These are phyloP conservation scores for Turnix velox DNA, from an alignment of 2,113 vertebrate species.

Conservation along the genomic window DNA sequence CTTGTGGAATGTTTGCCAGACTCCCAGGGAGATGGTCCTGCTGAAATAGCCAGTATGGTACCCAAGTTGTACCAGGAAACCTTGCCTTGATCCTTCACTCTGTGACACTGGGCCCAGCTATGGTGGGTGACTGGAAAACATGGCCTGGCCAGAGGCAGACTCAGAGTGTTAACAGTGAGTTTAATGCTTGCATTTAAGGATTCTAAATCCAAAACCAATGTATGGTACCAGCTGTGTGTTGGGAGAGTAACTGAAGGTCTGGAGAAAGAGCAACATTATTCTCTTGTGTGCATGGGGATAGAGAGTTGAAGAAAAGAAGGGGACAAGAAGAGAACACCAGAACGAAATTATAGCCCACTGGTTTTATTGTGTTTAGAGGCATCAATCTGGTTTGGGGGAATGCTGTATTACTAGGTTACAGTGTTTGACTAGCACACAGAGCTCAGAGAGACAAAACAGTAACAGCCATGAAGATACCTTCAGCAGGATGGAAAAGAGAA, in stretches of 20 bases:
- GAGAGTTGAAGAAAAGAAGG: not conserved
- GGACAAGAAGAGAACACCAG: not conserved
- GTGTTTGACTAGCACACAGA: not conserved
- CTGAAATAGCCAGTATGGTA: not conserved
- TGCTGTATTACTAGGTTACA: not conserved
- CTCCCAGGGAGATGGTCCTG: not conserved
- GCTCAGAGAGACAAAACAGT: not conserved
- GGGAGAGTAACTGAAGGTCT: not conserved
- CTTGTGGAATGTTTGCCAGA: not conserved
- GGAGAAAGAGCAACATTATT: not conserved
- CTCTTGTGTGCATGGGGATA: not conserved
- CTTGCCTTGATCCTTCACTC: not conserved
- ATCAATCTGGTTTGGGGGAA: not conserved
- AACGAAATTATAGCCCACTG: not conserved
- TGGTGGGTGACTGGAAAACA: not conserved
- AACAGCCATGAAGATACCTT: not conserved
- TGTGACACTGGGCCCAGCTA: not conserved
- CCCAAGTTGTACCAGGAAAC: not conserved
- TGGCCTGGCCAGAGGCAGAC: not conserved
- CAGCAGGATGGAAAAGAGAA: not conserved
- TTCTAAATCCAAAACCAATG: not conserved
- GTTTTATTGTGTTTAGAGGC: not conserved
- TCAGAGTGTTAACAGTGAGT: not conserved
- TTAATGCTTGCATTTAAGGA: not conserved
- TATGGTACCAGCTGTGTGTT: rapidly evolving